These are phyloP conservation scores for Thereuonema tuberculata DNA, from an alignment of 1,140 invertebrate species.

Conservation along the genomic window DNA sequence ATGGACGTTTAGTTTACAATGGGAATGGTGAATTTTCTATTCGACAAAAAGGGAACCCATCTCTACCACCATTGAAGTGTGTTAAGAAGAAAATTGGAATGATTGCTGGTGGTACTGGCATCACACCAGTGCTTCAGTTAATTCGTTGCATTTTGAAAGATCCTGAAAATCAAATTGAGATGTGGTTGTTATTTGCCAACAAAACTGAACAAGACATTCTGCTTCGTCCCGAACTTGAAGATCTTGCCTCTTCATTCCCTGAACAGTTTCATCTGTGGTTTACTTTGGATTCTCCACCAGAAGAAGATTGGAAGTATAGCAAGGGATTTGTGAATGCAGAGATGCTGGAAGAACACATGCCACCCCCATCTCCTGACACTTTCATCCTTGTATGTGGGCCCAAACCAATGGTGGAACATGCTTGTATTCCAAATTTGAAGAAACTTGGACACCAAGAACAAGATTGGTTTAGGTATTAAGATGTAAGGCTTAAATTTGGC, in stretches of 20 bases:
- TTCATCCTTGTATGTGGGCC: slow-evolving; percentile 87
- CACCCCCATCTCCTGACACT: slow-evolving; percentile 60
- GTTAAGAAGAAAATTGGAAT: slow-evolving; percentile 48
- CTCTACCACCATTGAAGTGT: not conserved
- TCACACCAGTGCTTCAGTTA: slow-evolving; percentile 93
- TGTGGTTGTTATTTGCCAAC: slow-evolving; percentile 87
- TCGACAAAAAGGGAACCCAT: too few relatives aligned
- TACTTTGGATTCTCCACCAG: slow-evolving; percentile 61
- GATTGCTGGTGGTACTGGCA: slow-evolving; percentile 62
- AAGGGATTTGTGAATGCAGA: slow-evolving; percentile 80
- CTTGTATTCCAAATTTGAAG: slow-evolving; percentile 86
- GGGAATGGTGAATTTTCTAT: too few relatives aligned
- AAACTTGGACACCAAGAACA: slow-evolving; percentile 71
- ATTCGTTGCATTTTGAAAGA: slow-evolving; percentile 63
- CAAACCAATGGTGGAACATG: slow-evolving; percentile 98
- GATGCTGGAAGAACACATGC: slow-evolving; percentile 81
- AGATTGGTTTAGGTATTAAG: slow-evolving; percentile 76
- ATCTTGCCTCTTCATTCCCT: slow-evolving; percentile 51
- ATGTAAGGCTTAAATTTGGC: too few relatives aligned
- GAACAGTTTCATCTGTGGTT: slow-evolving; percentile 86
- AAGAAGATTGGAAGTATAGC: slow-evolving; percentile 82
- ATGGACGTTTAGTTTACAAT: slow-evolving; percentile 60
- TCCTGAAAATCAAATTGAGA: slow-evolving; percentile 59
- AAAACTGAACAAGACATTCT: slow-evolving; percentile 95
- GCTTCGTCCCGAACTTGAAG: slow-evolving; percentile 74